A percentile compares a stretch with the other conserved stretches of the same genome.
Conservation (phyloP, 2,113 vertebrate genomes). For the Anoura caudifer region DNA sequence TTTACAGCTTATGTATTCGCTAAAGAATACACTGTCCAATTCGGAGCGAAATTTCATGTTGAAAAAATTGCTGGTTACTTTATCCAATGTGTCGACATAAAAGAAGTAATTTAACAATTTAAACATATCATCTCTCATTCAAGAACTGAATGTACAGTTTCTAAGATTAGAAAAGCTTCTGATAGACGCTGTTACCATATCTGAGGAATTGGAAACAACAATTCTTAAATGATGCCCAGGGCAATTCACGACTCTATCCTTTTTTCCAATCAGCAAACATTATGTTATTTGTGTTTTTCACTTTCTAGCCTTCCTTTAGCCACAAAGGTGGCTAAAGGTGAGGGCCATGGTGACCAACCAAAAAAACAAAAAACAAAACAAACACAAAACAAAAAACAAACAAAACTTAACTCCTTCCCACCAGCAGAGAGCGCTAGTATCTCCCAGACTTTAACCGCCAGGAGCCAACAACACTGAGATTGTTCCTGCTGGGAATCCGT, state of each 20-base stretch:
- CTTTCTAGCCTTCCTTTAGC: neutral
- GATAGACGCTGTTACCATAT: neutral
- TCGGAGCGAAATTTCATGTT: neutral
- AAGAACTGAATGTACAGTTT: neutral
- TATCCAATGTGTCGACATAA: neutral
- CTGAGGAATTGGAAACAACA: neutral
- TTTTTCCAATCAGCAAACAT: neutral
- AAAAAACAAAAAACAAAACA: neutral
- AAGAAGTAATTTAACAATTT: neutral
- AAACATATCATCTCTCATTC: neutral
- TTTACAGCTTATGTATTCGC: neutral
- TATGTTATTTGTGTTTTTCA: neutral
- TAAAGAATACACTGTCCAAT: neutral
- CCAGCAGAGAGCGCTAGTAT: constrained; percentile 52
- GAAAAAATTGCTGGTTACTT: neutral
- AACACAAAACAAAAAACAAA: neutral
- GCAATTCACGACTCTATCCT: neutral
- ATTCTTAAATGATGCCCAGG: neutral
- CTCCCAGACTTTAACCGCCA: rapidly evolving
- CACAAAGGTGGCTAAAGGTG: neutral
- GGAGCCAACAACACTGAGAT: rapidly evolving
- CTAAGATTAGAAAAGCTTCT: neutral
- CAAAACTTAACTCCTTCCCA: neutral
- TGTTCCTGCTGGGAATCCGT: neutral
- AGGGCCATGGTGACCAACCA: neutral